These are phyloP conservation scores for Picus viridis DNA, from an alignment of 2,797 vertebrate species.

Conservation along the genomic window DNA sequence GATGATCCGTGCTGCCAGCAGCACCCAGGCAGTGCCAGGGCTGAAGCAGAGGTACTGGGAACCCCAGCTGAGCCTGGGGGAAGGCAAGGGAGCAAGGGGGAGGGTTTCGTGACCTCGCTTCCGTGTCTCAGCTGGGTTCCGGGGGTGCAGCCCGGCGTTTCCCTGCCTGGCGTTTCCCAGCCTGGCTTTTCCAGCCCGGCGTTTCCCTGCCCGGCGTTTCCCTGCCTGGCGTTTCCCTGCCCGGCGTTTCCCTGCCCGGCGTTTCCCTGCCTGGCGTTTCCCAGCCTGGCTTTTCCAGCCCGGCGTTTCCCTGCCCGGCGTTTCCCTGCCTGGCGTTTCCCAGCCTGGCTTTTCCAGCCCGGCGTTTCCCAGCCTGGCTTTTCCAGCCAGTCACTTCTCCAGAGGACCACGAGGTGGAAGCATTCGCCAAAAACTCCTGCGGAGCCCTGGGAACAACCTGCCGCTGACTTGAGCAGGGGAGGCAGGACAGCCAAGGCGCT, in stretches of 20 bases:
- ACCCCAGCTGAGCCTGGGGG: background rate
- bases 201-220: too few species aligned
- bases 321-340: background rate
- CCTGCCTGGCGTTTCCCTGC: background rate
- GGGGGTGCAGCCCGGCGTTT: accelerated
- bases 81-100: accelerated
- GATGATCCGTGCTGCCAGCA: background rate
- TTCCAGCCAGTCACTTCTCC: background rate
- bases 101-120: background rate
- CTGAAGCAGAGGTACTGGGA: background rate
- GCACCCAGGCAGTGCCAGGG: background rate
- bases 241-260: too few species aligned
- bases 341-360: background rate
- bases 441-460: background rate
- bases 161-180: too few species aligned
- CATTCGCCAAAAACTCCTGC: conserved; percentile 42
- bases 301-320: too few species aligned
- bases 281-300: background rate
- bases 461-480: accelerated
- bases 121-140: accelerated
- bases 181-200: background rate
- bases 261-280: too few species aligned
- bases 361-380: background rate
- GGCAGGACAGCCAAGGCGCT: background rate
- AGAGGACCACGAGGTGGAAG: conserved; percentile 53